Conservation (phyloP, 2,888 invertebrate species). For the Creontiades dilutus region DNA sequence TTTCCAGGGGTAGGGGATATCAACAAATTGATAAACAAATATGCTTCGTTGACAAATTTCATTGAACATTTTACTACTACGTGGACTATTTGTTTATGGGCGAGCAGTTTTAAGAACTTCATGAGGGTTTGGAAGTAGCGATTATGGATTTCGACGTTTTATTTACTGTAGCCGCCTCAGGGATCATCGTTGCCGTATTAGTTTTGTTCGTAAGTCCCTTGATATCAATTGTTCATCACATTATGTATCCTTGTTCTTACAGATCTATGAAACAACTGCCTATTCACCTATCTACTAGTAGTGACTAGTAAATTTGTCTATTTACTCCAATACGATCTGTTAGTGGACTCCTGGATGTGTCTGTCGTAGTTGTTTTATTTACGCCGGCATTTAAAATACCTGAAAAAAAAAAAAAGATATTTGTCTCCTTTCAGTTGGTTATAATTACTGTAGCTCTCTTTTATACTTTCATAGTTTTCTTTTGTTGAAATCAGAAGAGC, state of each 20-base stretch:
- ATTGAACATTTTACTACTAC: slow-evolving; percentile 7
- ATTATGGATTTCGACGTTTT: slow-evolving; percentile 48
- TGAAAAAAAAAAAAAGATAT: too few relatives aligned
- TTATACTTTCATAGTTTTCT: too few relatives aligned
- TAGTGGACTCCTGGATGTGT: too few relatives aligned
- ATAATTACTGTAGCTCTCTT: too few relatives aligned
- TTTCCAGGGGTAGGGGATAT: not conserved
- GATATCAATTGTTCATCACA: not conserved
- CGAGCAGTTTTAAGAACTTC: not conserved
- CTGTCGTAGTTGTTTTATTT: too few relatives aligned
- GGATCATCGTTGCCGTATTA: not conserved
- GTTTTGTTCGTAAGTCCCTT: slow-evolving; percentile 39
- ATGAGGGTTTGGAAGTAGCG: not conserved
- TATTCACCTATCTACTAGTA: too few relatives aligned
- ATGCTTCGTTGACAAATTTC: slow-evolving; percentile 53
- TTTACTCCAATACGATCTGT: too few relatives aligned
- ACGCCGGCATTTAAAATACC: too few relatives aligned
- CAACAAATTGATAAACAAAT: slow-evolving; percentile 44
- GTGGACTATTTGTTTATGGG: not conserved
- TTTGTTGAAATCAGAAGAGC: too few relatives aligned
- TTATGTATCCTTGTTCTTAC: not conserved
- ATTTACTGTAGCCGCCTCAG: not conserved
- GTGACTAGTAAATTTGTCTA: too few relatives aligned
- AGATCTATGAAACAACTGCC: not conserved
- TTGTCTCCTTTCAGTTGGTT: too few relatives aligned